phyloP scores from a whole-genome alignment of 2,888 invertebrate genomes.

The Sympetrum striolatum region DNA sequence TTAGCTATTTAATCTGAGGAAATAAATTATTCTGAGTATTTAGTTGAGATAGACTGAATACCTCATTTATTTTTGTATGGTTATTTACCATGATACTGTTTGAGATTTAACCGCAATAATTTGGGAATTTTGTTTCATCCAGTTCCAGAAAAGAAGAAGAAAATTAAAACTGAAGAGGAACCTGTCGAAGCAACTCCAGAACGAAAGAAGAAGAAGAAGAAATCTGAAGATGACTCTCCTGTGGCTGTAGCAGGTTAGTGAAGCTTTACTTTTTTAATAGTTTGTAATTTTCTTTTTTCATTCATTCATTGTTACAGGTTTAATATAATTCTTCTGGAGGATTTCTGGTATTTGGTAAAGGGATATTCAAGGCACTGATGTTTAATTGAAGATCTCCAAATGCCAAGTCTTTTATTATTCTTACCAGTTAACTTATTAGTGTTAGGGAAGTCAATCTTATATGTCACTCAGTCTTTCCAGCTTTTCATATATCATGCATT shows the following conservation, averaged over 20 bases:
- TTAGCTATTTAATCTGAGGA: background rate
- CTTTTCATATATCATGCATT: too few relatives aligned
- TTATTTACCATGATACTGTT: background rate
- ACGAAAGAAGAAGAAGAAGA: slow-evolving; percentile 55
- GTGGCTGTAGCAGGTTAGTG: background rate
- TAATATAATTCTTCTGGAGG: too few relatives aligned
- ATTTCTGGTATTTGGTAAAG: too few relatives aligned
- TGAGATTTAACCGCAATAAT: background rate
- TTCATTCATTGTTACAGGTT: background rate
- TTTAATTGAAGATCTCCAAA: too few relatives aligned
- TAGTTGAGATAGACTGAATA: too few relatives aligned
- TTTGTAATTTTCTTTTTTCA: background rate
- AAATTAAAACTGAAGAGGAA: slow-evolving; percentile 51
- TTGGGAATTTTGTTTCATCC: background rate
- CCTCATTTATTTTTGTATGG: too few relatives aligned
- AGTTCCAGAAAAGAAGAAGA: slow-evolving; percentile 53
- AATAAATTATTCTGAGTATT: background rate
- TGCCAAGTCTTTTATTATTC: too few relatives aligned
- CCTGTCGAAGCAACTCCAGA: slow-evolving; percentile 45
- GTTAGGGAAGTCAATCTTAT: too few relatives aligned
- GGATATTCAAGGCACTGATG: too few relatives aligned
- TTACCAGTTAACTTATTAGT: too few relatives aligned
- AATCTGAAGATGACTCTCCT: slow-evolving; percentile 47
- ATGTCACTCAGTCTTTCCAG: too few relatives aligned
- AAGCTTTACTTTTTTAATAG: background rate